Base-by-base conservation (phyloP, 2,797 vertebrate genomes). In the Eulemur mongoz region DNA sequence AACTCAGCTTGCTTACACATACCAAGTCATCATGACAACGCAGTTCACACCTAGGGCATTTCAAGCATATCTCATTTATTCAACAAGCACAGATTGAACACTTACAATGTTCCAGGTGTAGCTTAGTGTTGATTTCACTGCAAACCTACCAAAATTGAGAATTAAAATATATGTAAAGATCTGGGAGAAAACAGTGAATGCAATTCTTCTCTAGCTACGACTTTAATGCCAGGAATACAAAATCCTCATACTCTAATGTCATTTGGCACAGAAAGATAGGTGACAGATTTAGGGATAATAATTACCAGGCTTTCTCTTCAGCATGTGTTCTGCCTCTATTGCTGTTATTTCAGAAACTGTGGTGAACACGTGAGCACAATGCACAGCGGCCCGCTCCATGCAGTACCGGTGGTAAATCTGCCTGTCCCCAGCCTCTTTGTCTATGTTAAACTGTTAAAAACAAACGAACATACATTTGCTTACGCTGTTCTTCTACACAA, bases 361-460 rank as follows among this genome's bases (percentile, higher is more conserved):
- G 95, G 99, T 99, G 97, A 99, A 99, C 61, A 99, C 99, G 0
- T 99, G 99, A 2, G 99, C 98, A 4, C 99, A 99, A 65, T 99
- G 99, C 5, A 99, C 99, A 0, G 99, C 99, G 0, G 99, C 99
- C 45, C 99, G 98, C 97, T 99, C 99, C 99, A 99, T 98, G 88
- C 99, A 99, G 98, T 99, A 99, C 4, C 99, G 99, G 91, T 99
- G 99, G 96, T 99, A 99, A 97, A 99, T 99, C 98, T 99, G 99
- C 81, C 99, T 99, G 59, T 99, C 99, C 2, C 99, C 99, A 0
- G 99, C 99, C 98, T 99, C 99, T 94, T 99, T 99, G 98, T 99
- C 99, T 43, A 99, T 98, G 96, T 99, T 97, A 97, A 99, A 99
- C 99, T 99, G 97, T 91, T 35, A 65, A 93, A 93, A 94, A 90